A percentile compares a stretch with the other conserved stretches of the same genome.
phyloP scores from a whole-genome alignment of 2,888 invertebrate species.

The Campoplex capitator region DNA sequence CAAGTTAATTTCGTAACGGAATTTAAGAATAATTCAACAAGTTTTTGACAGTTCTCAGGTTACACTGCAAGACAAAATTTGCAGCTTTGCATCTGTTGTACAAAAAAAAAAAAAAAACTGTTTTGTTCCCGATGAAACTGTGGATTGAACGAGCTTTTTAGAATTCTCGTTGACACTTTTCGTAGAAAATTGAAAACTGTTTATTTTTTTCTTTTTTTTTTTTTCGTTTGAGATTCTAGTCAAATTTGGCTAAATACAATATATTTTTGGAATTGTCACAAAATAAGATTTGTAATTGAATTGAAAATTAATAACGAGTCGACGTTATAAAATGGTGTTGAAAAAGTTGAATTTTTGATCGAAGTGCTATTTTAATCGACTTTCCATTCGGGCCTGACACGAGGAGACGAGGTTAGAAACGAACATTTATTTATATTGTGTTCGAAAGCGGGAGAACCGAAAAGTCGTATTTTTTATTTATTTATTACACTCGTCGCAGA shows the following conservation, averaged over 20 bases:
- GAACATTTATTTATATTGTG: conserved; percentile 41
- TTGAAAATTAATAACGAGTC: neutral
- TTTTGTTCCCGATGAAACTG: neutral
- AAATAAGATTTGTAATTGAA: neutral
- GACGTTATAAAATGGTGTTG: neutral
- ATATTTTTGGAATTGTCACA: neutral
- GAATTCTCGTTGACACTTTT: neutral
- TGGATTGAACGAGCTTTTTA: neutral
- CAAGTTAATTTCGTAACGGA: neutral
- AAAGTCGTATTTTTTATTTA: conserved; percentile 73
- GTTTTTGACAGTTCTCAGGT: conserved; percentile 53
- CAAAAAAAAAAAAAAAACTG: neutral
- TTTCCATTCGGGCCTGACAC: conserved; percentile 6
- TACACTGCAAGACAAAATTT: neutral
- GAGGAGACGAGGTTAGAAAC: neutral
- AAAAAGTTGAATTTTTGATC: neutral
- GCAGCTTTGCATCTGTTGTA: neutral
- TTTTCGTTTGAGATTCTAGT: neutral
- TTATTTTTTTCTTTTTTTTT: neutral
- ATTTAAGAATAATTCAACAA: neutral
- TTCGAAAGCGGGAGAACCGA: conserved; percentile 39
- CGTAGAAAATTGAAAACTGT: neutral
- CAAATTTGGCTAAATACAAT: neutral
- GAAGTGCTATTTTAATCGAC: neutral
- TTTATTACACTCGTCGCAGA: conserved; percentile 71